Conservation (phyloP, 1,140 invertebrate genomes). For the Potamilus streckersoni region DNA sequence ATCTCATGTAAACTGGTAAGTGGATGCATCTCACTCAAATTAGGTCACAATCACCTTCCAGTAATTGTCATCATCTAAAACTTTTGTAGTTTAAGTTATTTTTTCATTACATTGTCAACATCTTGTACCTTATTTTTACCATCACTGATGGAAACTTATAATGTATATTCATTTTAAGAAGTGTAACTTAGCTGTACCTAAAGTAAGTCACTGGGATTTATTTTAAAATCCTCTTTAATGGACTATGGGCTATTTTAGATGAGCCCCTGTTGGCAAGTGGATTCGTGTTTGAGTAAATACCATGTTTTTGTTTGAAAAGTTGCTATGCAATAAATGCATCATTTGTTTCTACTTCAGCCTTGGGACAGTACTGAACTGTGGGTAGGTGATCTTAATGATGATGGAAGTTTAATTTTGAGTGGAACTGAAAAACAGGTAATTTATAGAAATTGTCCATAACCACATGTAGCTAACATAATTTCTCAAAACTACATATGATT, state of each 20-base stretch:
- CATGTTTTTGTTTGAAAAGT: no score
- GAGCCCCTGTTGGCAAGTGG: no score
- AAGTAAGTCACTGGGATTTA: neutral
- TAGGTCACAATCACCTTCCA: no score
- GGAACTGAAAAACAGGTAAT: slow-evolving; percentile 28
- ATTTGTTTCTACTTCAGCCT: slow-evolving; percentile 51
- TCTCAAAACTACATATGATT: no score
- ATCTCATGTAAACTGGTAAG: no score
- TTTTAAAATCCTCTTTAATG: neutral
- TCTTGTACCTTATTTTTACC: neutral
- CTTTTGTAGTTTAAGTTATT: no score
- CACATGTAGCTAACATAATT: no score
- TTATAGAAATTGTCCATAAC: neutral
- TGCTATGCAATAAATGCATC: neutral
- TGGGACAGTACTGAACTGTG: slow-evolving; percentile 65
- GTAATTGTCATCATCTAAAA: no score
- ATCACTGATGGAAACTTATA: neutral
- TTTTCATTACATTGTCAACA: no score
- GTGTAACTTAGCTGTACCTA: neutral
- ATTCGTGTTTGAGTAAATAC: no score
- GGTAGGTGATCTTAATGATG: slow-evolving; percentile 47
- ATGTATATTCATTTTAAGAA: neutral
- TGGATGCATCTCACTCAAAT: no score
- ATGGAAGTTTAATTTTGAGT: slow-evolving; percentile 41
- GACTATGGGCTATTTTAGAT: no score